phyloP scores from a whole-genome alignment of 2,888 invertebrate genomes.

The Sarcophaga subvicina region DNA sequence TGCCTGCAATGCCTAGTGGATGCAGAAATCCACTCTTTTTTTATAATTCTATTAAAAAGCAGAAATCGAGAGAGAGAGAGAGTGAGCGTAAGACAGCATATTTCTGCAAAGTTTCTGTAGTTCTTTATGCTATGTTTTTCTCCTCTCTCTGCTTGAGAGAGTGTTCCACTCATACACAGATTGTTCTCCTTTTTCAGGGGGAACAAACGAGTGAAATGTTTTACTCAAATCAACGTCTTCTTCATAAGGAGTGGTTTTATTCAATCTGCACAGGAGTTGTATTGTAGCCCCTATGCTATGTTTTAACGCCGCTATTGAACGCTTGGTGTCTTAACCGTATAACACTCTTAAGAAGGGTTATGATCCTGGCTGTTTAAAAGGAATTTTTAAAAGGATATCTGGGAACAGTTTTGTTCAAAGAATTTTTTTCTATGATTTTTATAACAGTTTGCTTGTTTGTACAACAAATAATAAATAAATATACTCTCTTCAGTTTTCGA shows the following conservation, averaged over 20 bases:
- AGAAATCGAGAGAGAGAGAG: background rate
- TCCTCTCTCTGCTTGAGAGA: conserved; percentile 15
- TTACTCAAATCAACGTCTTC: background rate
- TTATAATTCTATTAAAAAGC: background rate
- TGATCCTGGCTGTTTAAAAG: conserved; percentile 15
- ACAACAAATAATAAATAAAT: background rate
- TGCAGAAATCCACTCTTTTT: too few species aligned
- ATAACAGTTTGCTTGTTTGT: conserved; percentile 27
- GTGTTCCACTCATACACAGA: background rate
- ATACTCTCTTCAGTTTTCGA: too few species aligned
- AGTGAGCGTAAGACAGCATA: background rate
- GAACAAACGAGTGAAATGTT: background rate
- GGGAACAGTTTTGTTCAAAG: conserved; percentile 14
- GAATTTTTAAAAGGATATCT: background rate
- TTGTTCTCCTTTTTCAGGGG: conserved; percentile 17
- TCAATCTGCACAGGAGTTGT: conserved; percentile 24
- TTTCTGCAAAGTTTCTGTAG: conserved; percentile 23
- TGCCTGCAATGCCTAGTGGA: background rate
- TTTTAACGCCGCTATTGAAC: background rate
- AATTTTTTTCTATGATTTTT: conserved; percentile 34
- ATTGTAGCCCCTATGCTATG: background rate
- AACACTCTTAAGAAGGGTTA: background rate
- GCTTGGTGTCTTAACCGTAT: background rate
- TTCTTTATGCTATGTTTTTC: conserved; percentile 32
- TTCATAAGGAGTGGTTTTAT: background rate